Conservation (phyloP, 2,888 invertebrate species). For the Cepaea hortensis region DNA sequence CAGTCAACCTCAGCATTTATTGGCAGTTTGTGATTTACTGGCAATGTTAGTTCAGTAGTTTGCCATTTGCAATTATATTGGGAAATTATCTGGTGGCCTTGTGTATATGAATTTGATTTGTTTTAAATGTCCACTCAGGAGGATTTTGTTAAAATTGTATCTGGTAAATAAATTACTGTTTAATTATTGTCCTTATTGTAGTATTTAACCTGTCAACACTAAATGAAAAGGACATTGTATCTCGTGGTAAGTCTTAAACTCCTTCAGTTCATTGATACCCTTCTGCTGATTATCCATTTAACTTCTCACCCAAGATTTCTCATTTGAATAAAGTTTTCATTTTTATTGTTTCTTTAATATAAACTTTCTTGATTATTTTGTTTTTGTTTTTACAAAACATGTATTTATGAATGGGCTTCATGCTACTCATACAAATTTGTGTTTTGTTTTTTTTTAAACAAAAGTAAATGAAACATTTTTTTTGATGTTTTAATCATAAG, state of each 20-base stretch:
- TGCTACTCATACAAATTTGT: not conserved
- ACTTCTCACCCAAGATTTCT: not conserved
- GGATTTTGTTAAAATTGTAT: no score
- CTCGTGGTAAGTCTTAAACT: constrained; percentile 18
- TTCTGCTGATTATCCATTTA: not conserved
- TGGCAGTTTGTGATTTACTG: no score
- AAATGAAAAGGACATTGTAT: constrained; percentile 16
- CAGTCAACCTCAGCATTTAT: no score
- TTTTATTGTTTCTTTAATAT: not conserved
- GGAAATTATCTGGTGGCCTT: no score
- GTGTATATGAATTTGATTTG: no score
- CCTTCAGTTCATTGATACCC: not conserved
- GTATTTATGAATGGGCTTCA: not conserved
- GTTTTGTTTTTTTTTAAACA: not conserved
- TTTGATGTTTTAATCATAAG: not conserved
- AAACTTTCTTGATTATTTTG: not conserved
- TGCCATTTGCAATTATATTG: no score
- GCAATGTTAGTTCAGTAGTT: no score
- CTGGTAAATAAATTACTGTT: not conserved
- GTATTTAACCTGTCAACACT: constrained; percentile 33
- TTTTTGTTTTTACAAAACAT: not conserved
- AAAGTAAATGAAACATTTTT: not conserved
- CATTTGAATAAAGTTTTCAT: constrained; percentile 11
- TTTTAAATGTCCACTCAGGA: no score
- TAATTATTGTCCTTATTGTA: constrained; percentile 22